Evolutionary conservation across 2,113 vertebrate genomes (phyloP).

Genomic region (Cynopterus brachyotis): DNA sequence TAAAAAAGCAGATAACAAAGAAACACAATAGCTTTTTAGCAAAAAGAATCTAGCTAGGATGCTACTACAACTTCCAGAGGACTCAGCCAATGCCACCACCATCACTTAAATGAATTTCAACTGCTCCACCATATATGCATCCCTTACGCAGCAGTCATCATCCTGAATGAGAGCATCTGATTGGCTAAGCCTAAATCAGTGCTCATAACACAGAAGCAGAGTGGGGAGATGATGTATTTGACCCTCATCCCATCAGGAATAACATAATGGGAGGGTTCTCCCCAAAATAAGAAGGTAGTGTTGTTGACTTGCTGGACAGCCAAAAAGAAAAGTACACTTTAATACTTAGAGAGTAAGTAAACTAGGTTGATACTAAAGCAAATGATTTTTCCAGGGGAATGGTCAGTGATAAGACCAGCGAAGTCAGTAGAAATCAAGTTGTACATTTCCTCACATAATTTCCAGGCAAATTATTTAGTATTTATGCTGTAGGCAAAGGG

Average conservation of each 20-base stretch:
- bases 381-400: not conserved
- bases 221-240: not conserved
- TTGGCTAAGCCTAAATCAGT: not conserved
- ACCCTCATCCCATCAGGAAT: not conserved
- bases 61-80: not conserved
- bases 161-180: not conserved
- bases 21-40: not conserved
- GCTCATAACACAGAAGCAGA: not conserved
- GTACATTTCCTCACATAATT: not conserved
- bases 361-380: not conserved
- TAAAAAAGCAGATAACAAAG: not conserved
- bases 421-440: not conserved
- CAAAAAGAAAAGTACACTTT: not conserved
- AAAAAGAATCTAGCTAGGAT: not conserved
- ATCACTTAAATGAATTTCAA: not conserved
- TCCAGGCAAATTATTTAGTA: not conserved
- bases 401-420: not conserved
- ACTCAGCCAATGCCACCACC: not conserved
- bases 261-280: not conserved
- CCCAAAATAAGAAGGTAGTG: not conserved
- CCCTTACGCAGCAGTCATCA: not conserved
- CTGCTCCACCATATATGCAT: not conserved
- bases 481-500: not conserved
- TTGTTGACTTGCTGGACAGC: not conserved
- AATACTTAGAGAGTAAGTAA: not conserved